Conservation (phyloP, 2,797 vertebrate species). For the Huso huso region DNA sequence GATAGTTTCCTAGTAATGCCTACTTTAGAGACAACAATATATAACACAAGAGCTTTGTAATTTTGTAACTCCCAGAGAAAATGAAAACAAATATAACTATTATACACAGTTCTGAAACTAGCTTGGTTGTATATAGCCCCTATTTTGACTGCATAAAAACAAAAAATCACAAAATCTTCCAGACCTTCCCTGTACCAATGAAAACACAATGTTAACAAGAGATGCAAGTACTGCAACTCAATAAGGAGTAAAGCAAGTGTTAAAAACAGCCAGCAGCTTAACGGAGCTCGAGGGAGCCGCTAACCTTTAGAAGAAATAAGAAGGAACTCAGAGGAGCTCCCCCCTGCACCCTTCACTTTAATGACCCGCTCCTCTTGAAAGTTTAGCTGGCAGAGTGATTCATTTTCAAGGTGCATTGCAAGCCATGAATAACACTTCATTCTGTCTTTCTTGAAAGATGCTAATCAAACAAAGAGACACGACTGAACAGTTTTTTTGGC, state of each 20-base stretch:
- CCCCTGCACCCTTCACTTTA: conserved; percentile 6
- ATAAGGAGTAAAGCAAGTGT: background rate
- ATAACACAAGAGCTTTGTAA: too few species aligned
- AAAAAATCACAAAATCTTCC: too few species aligned
- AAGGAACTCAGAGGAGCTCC: background rate
- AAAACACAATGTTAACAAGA: too few species aligned
- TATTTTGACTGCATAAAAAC: too few species aligned
- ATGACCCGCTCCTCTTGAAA: conserved; percentile 3
- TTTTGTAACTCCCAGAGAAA: too few species aligned
- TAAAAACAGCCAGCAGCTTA: background rate
- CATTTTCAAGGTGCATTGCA: conserved; percentile 1
- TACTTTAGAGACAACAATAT: too few species aligned
- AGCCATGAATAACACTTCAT: conserved; percentile 3
- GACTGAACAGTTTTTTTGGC: background rate
- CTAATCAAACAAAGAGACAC: conserved; percentile 1
- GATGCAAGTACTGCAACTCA: background rate
- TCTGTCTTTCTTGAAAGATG: background rate
- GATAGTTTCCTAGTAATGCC: too few species aligned
- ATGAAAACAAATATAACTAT: too few species aligned
- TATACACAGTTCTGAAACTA: too few species aligned
- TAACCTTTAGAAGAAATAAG: conserved; percentile 8
- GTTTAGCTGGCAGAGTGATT: background rate
- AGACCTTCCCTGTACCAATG: too few species aligned
- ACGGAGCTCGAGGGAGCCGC: background rate
- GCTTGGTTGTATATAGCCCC: too few species aligned